Percentiles rank a stretch among this genome's conserved stretches.
These are phyloP conservation scores for Reticulitermes speratus DNA, from an alignment of 1,140 invertebrate genomes.

Conservation along the genomic window DNA sequence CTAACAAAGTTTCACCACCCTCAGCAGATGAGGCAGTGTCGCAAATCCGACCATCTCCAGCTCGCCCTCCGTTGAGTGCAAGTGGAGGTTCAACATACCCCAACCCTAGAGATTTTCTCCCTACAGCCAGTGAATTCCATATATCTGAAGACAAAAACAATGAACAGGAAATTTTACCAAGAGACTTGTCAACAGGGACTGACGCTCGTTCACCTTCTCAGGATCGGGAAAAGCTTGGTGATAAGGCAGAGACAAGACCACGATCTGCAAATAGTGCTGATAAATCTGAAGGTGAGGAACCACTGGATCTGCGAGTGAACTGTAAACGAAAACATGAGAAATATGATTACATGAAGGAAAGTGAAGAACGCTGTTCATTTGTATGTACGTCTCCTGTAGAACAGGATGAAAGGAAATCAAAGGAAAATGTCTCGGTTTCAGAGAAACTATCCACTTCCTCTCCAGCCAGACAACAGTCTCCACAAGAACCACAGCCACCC, in stretches of 20 bases:
- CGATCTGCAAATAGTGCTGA: conserved; percentile 39
- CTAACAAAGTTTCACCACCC: conserved; percentile 60
- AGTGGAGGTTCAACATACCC: conserved; percentile 20
- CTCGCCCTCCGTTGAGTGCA: conserved; percentile 56
- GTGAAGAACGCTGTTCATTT: background rate
- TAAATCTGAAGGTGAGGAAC: conserved; percentile 55
- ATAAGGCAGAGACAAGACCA: conserved; percentile 36
- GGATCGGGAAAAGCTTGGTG: background rate
- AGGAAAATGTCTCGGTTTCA: background rate
- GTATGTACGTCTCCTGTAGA: background rate
- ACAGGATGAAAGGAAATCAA: background rate
- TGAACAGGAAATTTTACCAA: conserved; percentile 17
- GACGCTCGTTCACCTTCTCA: background rate
- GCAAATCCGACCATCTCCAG: conserved; percentile 62
- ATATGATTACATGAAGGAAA: background rate
- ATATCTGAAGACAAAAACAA: conserved; percentile 32
- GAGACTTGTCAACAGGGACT: conserved; percentile 26
- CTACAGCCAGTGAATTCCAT: conserved; percentile 1
- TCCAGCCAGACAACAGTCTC: background rate
- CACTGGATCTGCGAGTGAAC: conserved; percentile 68
- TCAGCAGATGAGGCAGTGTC: conserved; percentile 63
- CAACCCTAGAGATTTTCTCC: conserved; percentile 14
- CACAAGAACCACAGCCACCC: background rate
- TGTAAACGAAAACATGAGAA: conserved; percentile 47
- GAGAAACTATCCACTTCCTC: background rate